Evolutionary conservation across 2,113 vertebrate genomes (phyloP), one percentile per base, ranked within the genome.

Genomic region (Spizaetus ornatus): DNA sequence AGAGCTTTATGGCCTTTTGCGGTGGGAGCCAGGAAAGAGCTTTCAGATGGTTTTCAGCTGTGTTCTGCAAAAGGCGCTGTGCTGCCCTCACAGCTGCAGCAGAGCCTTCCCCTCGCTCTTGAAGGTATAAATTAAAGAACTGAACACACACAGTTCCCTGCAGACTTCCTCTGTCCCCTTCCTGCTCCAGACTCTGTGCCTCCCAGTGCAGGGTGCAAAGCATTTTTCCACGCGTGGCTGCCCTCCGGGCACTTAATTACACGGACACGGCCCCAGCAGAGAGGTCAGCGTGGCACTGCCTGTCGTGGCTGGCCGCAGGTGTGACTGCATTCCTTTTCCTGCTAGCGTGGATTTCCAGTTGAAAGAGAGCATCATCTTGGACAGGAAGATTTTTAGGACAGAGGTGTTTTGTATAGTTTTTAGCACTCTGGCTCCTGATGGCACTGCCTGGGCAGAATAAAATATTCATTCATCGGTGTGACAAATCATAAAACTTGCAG

Each of bases 61-160:
- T 1, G 0, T 0, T 61, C 34, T 6, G 25, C 27, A 22, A 1
- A 1, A 29, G 59, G 14, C 42, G 7, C 6, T 0, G 0, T 43
- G 42, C 40, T 74, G 70, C 5, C 3, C 65, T n/a, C 22, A 2
- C 3, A 25, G 16, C 32, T 55, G 56, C 25, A 14, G 15, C 42
- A 48, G 6, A 43, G 13, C 58, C 29, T 84, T 65, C 59, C 9
- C 34, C 16, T 4, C 3, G 3, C 17, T 62, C 20, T 2, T 6
- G 34, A 31, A 17, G 50, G 11, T 31, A 1, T 6, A 42, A 66
- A 62, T 36, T 59, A n/a, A 53, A 85, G 27, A 26, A 43, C 13
- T 2, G 12, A 85, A 43, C 32, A 22, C 8, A 9, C 10, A 11
- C 19, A 13, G 13, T 23, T 50, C 27, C 32, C 77, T 76, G 63